Conservation (phyloP, 64 coral and sea anemone genomes). For the Catalaphyllia jardinei region DNA sequence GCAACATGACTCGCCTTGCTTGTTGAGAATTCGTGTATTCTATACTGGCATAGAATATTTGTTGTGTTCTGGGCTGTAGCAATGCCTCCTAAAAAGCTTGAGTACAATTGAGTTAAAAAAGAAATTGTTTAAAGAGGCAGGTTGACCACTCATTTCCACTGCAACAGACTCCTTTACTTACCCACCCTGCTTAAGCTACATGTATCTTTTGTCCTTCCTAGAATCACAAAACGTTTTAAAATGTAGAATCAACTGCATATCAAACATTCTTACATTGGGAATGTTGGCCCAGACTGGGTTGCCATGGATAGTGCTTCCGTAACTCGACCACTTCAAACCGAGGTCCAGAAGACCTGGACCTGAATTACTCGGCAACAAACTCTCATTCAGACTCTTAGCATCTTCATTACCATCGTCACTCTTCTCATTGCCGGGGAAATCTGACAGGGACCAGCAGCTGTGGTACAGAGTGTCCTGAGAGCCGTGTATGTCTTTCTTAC, state of each 20-base stretch:
- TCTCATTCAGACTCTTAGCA: slow-evolving; percentile 78
- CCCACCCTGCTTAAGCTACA: too few relatives aligned
- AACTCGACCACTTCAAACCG: slow-evolving; percentile 82
- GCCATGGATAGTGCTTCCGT: slow-evolving; percentile 47
- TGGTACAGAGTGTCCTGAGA: slow-evolving; percentile 96
- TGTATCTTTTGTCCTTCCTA: too few relatives aligned
- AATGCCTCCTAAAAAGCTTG: too few relatives aligned
- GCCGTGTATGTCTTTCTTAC: slow-evolving; percentile 75
- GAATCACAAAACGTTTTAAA: too few relatives aligned
- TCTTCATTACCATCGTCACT: slow-evolving; percentile 66
- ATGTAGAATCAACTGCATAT: background rate
- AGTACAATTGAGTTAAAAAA: too few relatives aligned
- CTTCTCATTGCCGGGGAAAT: slow-evolving; percentile 47
- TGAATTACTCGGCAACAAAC: slow-evolving; percentile 73
- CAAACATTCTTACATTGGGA: slow-evolving; percentile 61
- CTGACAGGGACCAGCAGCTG: slow-evolving; percentile 96
- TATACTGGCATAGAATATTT: too few relatives aligned
- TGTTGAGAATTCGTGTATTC: too few relatives aligned
- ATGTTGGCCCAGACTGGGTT: slow-evolving; percentile 79
- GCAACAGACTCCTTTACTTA: background rate
- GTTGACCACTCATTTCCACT: too few relatives aligned
- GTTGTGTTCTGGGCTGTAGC: too few relatives aligned
- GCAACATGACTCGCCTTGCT: too few relatives aligned
- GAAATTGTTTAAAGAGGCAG: too few relatives aligned
- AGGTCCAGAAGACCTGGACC: slow-evolving; percentile 67